Base-by-base conservation (phyloP, 2,797 vertebrate genomes). In the Nasua narica region DNA sequence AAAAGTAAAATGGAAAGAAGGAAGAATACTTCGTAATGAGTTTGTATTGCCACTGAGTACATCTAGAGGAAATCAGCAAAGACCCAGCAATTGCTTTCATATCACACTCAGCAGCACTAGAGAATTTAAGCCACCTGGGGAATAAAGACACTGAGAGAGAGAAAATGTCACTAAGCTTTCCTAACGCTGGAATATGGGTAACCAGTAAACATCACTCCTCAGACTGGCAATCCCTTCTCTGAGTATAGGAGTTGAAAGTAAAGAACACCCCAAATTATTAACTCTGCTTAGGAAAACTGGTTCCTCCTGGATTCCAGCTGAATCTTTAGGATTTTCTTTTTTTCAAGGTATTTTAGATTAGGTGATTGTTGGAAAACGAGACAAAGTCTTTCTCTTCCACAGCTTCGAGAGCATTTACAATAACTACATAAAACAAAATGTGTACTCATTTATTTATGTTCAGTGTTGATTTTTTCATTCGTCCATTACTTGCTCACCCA, bases 251-350 rank as follows among this genome's bases (percentile, higher is more conserved):
- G 11, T 23, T 8, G 12, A 50, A 65, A 81, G 35, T 32, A 15
- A 86, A 95, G 78, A 84, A 69, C 35, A 52, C 67, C 58, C 14
- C 9, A 50, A 76, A 27, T 54, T 93, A 74, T 32, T 48, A 43
- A 56, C 48, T 87, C 56, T 52, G 70, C 46, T 86, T 95, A 69
- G 82, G 78, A 85, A 90, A 96, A 85, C 0, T 37, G 32, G 10
- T 40, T 78, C 70, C 79, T 94, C 76, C 92, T n/a, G 40, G 29
- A 76, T 94, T 79, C 67, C 50, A 79, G 35, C 15, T 84, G 62
- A 84, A 72, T 79, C 35, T 43, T 85, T 85, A 96, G 37, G 37
- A 70, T 32, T 89, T 87, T 87, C 52, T 82, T 60, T 96, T 95
- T 94, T 60, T 40, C 62, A 87, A 91, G 52, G 72, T 10, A 48